Evolutionary conservation across 2,113 vertebrate genomes (phyloP), one percentile per base, ranked within the genome.

Genomic region (Pteropus alecto): DNA sequence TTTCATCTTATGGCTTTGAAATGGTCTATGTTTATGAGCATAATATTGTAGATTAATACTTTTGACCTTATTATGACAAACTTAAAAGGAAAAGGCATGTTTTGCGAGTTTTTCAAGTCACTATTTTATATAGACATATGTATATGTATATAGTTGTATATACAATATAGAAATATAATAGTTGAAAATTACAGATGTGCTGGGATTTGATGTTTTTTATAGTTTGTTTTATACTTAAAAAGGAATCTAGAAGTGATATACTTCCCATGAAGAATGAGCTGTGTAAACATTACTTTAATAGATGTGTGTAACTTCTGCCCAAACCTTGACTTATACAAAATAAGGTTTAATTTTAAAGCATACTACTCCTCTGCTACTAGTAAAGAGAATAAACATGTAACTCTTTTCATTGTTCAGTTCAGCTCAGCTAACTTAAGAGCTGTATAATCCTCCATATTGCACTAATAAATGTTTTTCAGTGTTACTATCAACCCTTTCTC

Each of bases 381-480:
- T 83, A 87, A 87, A 87, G 43, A 83, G 67, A 81, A 67, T 9
- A 95, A 90, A 56, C 30, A 48, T 77, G 22, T 60, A 93, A 54
- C 11, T 77, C 13, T 21, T 79, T 70, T 65, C 16, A 6, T 90
- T 71, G 71, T 51, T 91, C 76, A 93, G 56, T 77, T 65, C 51
- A 51, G 35, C 5, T 28, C 43, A 65, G 21, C 43, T 41, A 48
- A 46, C 1, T 68, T 61, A 77, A 79, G 38, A 60, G 30, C 7
- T 86, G 63, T 81, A 82, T 7, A 82, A 10, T 58, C 12, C 46
- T 70, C 43, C 7, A 3, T 48, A 21, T 28, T 56, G 14, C 16
- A 38, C 6, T 81, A 78, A 77, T 81, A 76, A 96, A 74, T 70
- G n/a, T 30, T 78, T 87, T 93, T 87, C 67, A 87, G 77, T 58